Percentiles rank a stretch among this genome's conserved stretches.
These are phyloP conservation scores for Tortrix viridana DNA, from an alignment of 2,888 invertebrate species.

Conservation along the genomic window DNA sequence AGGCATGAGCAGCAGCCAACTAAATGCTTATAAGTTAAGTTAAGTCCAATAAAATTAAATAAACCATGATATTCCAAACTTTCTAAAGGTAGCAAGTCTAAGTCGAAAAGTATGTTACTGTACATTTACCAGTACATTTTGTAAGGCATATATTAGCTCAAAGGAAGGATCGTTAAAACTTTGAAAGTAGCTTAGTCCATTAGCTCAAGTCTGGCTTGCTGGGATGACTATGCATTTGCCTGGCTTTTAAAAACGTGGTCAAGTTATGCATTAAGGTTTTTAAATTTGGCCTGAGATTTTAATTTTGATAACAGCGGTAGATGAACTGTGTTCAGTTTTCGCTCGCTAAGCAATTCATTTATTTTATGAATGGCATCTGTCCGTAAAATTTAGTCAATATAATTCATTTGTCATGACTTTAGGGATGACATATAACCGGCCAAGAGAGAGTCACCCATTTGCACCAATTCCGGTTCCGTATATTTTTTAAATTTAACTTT, in stretches of 20 bases:
- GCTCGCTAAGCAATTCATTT: too few relatives aligned
- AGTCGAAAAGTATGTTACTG: conserved; percentile 16
- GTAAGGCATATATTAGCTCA: conserved; percentile 70
- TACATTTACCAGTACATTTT: conserved; percentile 34
- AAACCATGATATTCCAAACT: conserved; percentile 18
- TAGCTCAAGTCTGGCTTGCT: conserved; percentile 54
- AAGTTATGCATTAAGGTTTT: conserved; percentile 21
- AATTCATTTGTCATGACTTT: too few relatives aligned
- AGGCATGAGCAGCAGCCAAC: neutral
- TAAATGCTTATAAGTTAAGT: conserved; percentile 4
- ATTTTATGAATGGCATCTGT: too few relatives aligned
- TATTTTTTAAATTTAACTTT: too few relatives aligned
- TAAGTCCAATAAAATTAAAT: conserved; percentile 19
- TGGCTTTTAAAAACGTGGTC: conserved; percentile 41
- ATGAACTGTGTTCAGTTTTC: too few relatives aligned
- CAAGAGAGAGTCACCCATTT: too few relatives aligned
- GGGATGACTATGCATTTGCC: conserved; percentile 53
- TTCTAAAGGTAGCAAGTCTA: conserved; percentile 11
- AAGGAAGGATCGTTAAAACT: conserved; percentile 78
- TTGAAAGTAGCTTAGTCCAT: conserved; percentile 74
- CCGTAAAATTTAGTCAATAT: too few relatives aligned
- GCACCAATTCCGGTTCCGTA: too few relatives aligned
- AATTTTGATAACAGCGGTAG: neutral
- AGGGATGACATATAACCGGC: too few relatives aligned
- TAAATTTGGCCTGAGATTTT: neutral